Base-by-base conservation (phyloP, 1,140 invertebrate species). In the Cyphomyrmex costatus region DNA sequence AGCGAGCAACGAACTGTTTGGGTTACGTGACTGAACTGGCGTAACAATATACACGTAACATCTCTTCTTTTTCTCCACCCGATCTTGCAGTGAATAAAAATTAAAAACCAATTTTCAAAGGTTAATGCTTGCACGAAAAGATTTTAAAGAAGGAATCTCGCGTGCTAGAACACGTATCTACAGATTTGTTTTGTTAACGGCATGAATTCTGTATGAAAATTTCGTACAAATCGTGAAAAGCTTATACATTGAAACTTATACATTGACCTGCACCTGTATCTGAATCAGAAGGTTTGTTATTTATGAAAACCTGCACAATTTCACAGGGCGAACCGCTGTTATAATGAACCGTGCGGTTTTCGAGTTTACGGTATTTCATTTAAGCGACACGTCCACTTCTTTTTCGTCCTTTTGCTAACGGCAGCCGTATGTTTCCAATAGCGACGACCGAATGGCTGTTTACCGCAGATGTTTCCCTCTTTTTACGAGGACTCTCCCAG, bases 391-490 rank as follows among this genome's bases (percentile, higher is more conserved):
- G 21, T 56, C 19, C 42, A 46, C n/a, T 21, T n/a, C 36, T 12
- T 80, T 58, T 21, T 42, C 30, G 19, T 33, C 36, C 51, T 46
- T 70, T 82, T 56, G 53, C 68, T 74, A 88, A 87, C 87, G 56
- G 42, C 53, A 49, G 36, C 51, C 36, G n/a, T 68, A 74, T 56
- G 61, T 68, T 87, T 61, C 33, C 42, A 74, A 68, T 19, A 24
- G 65, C 93, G 94, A 80, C 94, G 93, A 91, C 94, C 94, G 92
- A 96, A 87, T 88, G 79, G 61, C 79, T 88, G 87, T 88, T 88
- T 83, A 88, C 86, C 86, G 58, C 87, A 88, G 87, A 88, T 88
- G 87, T 76, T 82, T 88, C 79, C 61, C 68, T 49, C 86, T 84
- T 88, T 88, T 88, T 88, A 88, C 86, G 79, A 65, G 46, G 71